Evolutionary conservation across 2,113 vertebrate species (phyloP), one percentile per base, ranked within the genome.

Genomic region (Poecilia latipinna): DNA sequence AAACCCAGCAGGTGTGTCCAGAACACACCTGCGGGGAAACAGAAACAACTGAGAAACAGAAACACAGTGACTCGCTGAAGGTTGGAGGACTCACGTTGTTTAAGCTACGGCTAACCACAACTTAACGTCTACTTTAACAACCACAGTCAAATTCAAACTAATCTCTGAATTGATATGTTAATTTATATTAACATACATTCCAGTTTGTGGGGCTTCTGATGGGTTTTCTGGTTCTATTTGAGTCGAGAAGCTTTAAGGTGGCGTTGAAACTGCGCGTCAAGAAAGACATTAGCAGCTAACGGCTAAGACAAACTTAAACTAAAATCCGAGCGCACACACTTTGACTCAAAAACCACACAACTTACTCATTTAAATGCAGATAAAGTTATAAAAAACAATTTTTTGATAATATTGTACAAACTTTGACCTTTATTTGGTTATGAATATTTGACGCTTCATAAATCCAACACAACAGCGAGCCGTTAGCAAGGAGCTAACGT

Each of bases 401-500:
- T 8, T 3, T 1, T 4, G 0, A 0, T 24, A 28, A 57, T 2
- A 10, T 7, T 5, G 2, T 4, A 3, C 19, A 64, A 4, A n/a
- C 0, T 0, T 37, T n/a, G 8, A n/a, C 22, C 8, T 65, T 65
- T n/a, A 17, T 26, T 24, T 66, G 12, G 2, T 28, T 66, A 4
- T 5, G 11, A 26, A 7, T 66, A 11, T 39, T 39, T 35, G n/a
- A 39, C 12, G 24, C 24, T 17, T 24, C n/a, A 28, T 19, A 66
- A 42, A 57, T 57, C 35, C 4, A 65, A 11, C 61, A 32, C 28
- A n/a, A 19, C 31, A 48, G 62, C 61, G 85, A 82, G 82, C 82
- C 68, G 75, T 73, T 86, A 82, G 88, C 84, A 65, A 1, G 0
- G 29, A 32, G 85, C 87, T 89, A 90, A 39, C 68, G n/a, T 61